These are phyloP conservation scores for Agelastica alni DNA, from an alignment of 2,888 invertebrate species.

Conservation along the genomic window DNA sequence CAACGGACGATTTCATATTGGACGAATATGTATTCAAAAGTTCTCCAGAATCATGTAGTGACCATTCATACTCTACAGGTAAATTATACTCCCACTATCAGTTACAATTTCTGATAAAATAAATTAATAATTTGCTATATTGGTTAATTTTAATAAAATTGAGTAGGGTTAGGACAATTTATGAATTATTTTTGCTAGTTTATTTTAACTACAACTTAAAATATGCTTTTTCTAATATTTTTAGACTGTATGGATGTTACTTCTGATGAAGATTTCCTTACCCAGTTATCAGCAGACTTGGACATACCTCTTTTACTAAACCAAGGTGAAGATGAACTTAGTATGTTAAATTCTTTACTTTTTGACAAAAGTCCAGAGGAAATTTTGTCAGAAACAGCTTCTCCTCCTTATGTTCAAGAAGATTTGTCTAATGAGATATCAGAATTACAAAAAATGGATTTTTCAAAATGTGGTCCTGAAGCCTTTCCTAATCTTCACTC, in stretches of 20 bases:
- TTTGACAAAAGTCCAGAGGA: slow-evolving; percentile 52
- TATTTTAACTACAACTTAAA: background rate
- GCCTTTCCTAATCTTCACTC: slow-evolving; percentile 41
- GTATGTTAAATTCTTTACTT: slow-evolving; percentile 49
- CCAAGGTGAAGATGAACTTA: slow-evolving; percentile 50
- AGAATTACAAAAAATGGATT: slow-evolving; percentile 40
- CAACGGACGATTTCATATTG: slow-evolving; percentile 45
- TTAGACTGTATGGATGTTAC: slow-evolving; percentile 48
- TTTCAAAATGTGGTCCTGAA: slow-evolving; percentile 40
- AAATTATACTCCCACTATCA: slow-evolving; percentile 18
- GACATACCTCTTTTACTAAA: slow-evolving; percentile 54
- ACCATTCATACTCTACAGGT: slow-evolving; percentile 49
- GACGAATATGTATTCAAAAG: slow-evolving; percentile 49
- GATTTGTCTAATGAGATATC: slow-evolving; percentile 32
- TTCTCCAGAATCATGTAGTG: slow-evolving; percentile 51
- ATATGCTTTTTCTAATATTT: too few species aligned
- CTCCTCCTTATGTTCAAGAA: slow-evolving; percentile 37
- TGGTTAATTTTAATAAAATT: background rate
- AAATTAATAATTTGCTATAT: background rate
- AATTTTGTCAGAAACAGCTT: slow-evolving; percentile 49
- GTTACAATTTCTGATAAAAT: too few species aligned
- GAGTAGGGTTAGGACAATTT: background rate
- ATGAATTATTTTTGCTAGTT: background rate
- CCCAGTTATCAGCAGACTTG: slow-evolving; percentile 51
- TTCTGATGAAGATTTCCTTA: slow-evolving; percentile 53